Evolutionary conservation across 2,797 vertebrate species (phyloP).

Genomic region (Epinephelus awoara): DNA sequence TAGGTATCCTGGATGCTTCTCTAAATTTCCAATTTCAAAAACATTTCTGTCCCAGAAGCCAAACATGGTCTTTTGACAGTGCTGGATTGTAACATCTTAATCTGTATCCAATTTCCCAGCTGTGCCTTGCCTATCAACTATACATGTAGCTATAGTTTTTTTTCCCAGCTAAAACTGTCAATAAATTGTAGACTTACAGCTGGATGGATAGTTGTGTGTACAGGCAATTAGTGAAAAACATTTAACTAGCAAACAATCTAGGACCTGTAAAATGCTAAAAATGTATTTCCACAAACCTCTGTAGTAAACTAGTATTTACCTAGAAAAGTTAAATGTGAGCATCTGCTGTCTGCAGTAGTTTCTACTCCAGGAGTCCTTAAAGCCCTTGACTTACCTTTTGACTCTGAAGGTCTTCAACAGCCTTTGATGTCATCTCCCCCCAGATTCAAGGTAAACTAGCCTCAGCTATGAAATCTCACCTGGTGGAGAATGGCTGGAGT

Average conservation of each 20-base stretch:
- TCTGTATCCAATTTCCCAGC: background rate
- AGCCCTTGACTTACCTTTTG: constrained; percentile 73
- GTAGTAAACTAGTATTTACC: background rate
- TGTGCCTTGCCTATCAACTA: background rate
- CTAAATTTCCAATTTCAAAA: background rate
- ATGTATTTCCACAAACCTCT: background rate
- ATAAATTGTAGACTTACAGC: background rate
- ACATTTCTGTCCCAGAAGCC: background rate
- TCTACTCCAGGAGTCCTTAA: constrained; percentile 18
- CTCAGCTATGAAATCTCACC: constrained; percentile 22
- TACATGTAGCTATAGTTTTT: background rate
- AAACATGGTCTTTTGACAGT: background rate
- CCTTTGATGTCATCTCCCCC: constrained; percentile 43
- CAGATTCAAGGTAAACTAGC: constrained; percentile 36
- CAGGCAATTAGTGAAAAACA: background rate
- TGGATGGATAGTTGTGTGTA: background rate
- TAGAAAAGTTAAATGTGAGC: background rate
- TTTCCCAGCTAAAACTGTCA: background rate
- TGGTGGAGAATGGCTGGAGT: constrained; percentile 3
- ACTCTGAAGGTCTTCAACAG: constrained; percentile 54
- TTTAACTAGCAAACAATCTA: background rate
- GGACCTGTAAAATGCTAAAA: background rate
- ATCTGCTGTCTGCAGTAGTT: background rate
- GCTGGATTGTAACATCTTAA: background rate
- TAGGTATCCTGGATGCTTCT: background rate